Base-by-base conservation (phyloP, 2,797 vertebrate genomes). In the Hybognathus amarus region DNA sequence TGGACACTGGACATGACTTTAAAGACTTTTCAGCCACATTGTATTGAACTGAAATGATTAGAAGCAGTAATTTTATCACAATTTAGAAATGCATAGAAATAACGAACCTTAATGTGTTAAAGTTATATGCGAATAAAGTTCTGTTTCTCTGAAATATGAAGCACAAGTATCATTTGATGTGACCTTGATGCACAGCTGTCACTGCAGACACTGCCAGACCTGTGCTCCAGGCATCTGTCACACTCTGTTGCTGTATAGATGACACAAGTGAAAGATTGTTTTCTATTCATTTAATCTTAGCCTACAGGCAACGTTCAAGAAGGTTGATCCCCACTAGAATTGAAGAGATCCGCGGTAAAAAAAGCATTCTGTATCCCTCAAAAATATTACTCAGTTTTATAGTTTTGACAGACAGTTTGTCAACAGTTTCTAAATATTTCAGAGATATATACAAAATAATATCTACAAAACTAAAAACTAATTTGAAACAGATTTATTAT, bases 211-310 rank as follows among this genome's bases (percentile, higher is more conserved):
- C 40, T 74, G 82, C 59, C 80, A 85, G 80, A 71, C 77, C 79
- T 54, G 54, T 22, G 84, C 84, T 85, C n/a, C 50, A 66, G 84
- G 86, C 84, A 36, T 83, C 84, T 85, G 84, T 85, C 84, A 83
- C 73, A 81, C 80, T 80, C 71, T 68, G 75, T 79, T 67, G 70
- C 86, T 79, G 84, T 47, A 38, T 64, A 66, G 66, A 67, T 76
- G 63, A 86, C 81, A 86, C 40, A 30, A 71, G 56, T 40, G 83
- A 79, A 75, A 59, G 18, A 82, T 79, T 79, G 63, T 82, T 79
- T 88, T 59, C 78, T 86, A 88, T 87, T 91, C 88, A 91, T 89
- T 90, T 92, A 77, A 87, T 85, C 77, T 47, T 88, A 90, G 92
- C 70, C 81, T 69, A 64, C 20, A n/a, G 69, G 38, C 45, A 77